Evolutionary conservation across 2,888 invertebrate genomes (phyloP).

Genomic region (Chrysopilus asiliformis): DNA sequence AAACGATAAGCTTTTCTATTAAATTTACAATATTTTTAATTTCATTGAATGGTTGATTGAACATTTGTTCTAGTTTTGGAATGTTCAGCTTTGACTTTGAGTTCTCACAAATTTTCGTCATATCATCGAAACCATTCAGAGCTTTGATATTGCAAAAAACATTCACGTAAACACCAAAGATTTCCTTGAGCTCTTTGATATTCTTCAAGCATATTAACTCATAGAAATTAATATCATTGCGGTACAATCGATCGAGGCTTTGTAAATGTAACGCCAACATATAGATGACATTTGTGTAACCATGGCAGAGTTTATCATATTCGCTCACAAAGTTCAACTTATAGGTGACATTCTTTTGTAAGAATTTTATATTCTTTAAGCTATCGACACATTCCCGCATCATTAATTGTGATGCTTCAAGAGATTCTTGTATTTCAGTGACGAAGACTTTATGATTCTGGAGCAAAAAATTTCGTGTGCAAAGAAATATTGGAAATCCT

Average conservation of each 20-base stretch:
- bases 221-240: conserved; percentile 49
- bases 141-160: conserved; percentile 60
- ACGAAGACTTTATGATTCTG: not conserved
- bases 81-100: not conserved
- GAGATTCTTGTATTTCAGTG: not conserved
- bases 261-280: conserved; percentile 53
- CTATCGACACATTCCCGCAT: not conserved
- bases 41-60: conserved; percentile 27
- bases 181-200: conserved; percentile 55
- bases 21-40: conserved; percentile 27
- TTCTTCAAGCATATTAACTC: conserved; percentile 55
- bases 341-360: not conserved
- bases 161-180: conserved; percentile 57
- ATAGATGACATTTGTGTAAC: conserved; percentile 54
- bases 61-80: conserved; percentile 19
- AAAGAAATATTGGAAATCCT: conserved; percentile 11
- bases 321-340: not conserved
- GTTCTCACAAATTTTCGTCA: conserved; percentile 38
- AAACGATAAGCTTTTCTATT: conserved; percentile 24
- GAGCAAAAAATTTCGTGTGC: not conserved
- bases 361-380: not conserved
- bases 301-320: conserved; percentile 38
- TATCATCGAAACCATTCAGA: conserved; percentile 53
- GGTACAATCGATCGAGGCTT: conserved; percentile 54
- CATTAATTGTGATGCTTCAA: not conserved